Percentiles rank a stretch among this genome's conserved stretches.
phyloP scores from a whole-genome alignment of 2,797 vertebrate genomes.

The Gymnocypris eckloni region DNA sequence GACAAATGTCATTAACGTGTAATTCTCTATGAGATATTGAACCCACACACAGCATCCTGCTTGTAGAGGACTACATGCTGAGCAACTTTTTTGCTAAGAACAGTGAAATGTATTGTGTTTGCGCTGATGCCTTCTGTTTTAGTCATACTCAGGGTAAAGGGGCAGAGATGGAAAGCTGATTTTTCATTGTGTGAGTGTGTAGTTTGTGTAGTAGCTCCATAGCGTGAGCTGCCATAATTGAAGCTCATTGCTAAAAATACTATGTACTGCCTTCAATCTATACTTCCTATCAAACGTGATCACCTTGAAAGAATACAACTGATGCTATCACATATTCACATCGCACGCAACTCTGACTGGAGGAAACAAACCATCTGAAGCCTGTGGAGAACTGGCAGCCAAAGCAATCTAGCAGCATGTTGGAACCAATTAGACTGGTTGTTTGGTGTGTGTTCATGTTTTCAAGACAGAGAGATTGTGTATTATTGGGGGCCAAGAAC shows the following conservation, averaged over 20 bases:
- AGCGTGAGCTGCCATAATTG: constrained; percentile 54
- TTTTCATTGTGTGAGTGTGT: not conserved
- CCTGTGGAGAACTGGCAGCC: not conserved
- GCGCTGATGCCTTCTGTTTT: not conserved
- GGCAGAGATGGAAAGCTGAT: constrained; percentile 8
- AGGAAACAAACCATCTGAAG: constrained; percentile 6
- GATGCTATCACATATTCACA: constrained; percentile 13
- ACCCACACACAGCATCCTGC: not conserved
- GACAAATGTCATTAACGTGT: not conserved
- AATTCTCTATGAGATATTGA: not conserved
- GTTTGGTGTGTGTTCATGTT: constrained; percentile 1
- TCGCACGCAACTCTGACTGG: constrained; percentile 25
- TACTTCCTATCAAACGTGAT: constrained; percentile 41
- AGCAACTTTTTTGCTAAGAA: not conserved
- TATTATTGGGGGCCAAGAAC: constrained; percentile 10
- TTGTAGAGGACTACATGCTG: not conserved
- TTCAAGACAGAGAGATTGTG: constrained; percentile 20
- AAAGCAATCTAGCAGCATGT: not conserved
- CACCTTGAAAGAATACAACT: constrained; percentile 35
- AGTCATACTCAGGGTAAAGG: not conserved
- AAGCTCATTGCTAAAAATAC: constrained; percentile 40
- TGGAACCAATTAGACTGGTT: constrained; percentile 22
- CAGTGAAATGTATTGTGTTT: not conserved
- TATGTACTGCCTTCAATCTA: constrained; percentile 39
- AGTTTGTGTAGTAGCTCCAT: not conserved